Base-by-base conservation (phyloP, 2,113 vertebrate genomes). In the Tympanuchus pallidicinctus region DNA sequence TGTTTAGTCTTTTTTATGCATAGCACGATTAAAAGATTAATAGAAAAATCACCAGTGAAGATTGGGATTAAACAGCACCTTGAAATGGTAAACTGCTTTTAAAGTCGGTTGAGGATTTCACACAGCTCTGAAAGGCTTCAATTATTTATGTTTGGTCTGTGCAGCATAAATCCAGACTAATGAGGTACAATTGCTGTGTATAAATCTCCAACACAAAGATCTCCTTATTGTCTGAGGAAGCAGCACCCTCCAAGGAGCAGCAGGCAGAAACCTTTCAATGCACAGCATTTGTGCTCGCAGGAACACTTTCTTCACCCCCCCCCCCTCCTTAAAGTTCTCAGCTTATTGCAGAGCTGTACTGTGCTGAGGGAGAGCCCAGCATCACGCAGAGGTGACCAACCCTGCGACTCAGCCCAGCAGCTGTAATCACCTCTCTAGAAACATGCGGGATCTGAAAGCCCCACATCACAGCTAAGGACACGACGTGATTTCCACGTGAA, bases 131-230 rank as follows among this genome's bases (percentile, higher is more conserved):
- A 88, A 93, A 93, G 84, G 82, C 72, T 97, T 97, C 96, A 91
- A 96, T 96, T 96, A 97, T 97, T 97, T 95, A 95, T 92, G 70
- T 88, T 94, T 92, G 92, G 97, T 81, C 94, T 75, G 59, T 15
- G 76, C 40, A 90, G 93, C 88, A 78, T 93, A 94, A 96, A 97
- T 96, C 93, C 48, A 73, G 85, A 72, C 94, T 97, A 97, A 98
- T 96, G 97, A 97, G 96, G 90, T 85, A 88, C 97, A 95, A 96
- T 77, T 90, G 91, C 82, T 88, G 65, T 27, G 70, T 80, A 80
- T 95, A 96, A 95, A 97, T 95, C 76, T 74, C 80, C 91, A 80
- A 84, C 47, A 82, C 34, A 61, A 88, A 94, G 86, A 75, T 64
- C 63, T 86, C 50, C 72, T 13, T 7, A 43, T 3, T 84, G 89